These are phyloP conservation scores for Empidonax traillii DNA, from an alignment of 2,113 vertebrate species.

Conservation along the genomic window DNA sequence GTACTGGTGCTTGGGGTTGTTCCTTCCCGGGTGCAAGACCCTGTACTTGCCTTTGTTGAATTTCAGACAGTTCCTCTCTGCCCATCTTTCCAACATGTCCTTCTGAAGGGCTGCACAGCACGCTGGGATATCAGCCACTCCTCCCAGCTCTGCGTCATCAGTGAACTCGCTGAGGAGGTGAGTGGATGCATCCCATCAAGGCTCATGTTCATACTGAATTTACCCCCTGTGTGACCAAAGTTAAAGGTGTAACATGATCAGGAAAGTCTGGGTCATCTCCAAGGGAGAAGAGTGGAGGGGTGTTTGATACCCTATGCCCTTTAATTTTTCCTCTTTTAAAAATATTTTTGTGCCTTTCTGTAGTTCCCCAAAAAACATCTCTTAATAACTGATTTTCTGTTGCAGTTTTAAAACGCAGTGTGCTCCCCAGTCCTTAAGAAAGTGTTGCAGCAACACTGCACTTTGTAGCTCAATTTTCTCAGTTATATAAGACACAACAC, in stretches of 20 bases:
- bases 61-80: not conserved
- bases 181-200: too few species aligned
- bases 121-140: not conserved
- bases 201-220: too few species aligned
- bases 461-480: not conserved
- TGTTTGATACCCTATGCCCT: not conserved
- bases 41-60: not conserved
- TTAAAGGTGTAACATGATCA: not conserved
- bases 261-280: not conserved
- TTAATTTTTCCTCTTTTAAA: too few species aligned
- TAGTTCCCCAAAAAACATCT: too few species aligned
- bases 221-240: too few species aligned
- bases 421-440: fast-evolving
- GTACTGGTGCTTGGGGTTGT: not conserved
- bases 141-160: not conserved
- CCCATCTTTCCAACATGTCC: not conserved
- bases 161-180: not conserved
- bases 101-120: not conserved
- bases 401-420: too few species aligned
- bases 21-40: not conserved
- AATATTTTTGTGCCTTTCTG: too few species aligned
- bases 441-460: not conserved
- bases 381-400: too few species aligned
- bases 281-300: not conserved
- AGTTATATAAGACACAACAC: not conserved